phyloP scores from a whole-genome alignment of 2,113 vertebrate species.

The Oncorhynchus kisutch region DNA sequence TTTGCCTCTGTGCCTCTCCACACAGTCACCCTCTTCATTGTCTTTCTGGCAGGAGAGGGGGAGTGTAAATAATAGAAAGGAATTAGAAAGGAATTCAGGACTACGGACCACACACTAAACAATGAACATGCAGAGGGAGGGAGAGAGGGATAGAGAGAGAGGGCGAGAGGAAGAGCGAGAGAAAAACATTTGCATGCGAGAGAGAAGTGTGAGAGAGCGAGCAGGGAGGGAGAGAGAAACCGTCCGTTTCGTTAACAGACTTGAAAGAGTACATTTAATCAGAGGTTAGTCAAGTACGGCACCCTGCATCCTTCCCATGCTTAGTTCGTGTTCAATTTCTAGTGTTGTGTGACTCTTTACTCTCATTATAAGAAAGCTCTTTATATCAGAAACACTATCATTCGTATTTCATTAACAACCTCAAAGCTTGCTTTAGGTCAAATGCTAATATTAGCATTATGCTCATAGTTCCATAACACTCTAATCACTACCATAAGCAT shows the following conservation, averaged over 20 bases:
- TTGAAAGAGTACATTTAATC: constrained; percentile 38
- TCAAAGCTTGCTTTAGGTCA: constrained; percentile 35
- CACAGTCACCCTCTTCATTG: too few relatives aligned
- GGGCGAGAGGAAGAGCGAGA: too few relatives aligned
- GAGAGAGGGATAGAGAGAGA: too few relatives aligned
- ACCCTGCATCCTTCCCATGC: constrained; percentile 36
- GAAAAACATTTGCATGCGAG: too few relatives aligned
- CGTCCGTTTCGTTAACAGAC: constrained; percentile 27
- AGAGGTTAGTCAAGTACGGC: neutral
- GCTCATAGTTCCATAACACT: constrained; percentile 26
- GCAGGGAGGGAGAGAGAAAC: neutral
- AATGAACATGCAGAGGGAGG: too few relatives aligned
- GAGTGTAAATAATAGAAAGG: too few relatives aligned
- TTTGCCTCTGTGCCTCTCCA: too few relatives aligned
- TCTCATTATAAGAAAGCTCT: constrained; percentile 56
- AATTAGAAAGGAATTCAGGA: too few relatives aligned
- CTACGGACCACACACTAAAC: too few relatives aligned
- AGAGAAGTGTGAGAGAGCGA: too few relatives aligned
- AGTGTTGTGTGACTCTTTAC: constrained; percentile 27
- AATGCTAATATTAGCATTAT: constrained; percentile 35
- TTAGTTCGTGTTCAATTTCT: constrained; percentile 50
- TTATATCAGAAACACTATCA: constrained; percentile 50
- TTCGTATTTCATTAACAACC: constrained; percentile 55
- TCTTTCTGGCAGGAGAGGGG: too few relatives aligned
- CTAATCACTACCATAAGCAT: constrained; percentile 43